phyloP scores from a whole-genome alignment of 2,888 invertebrate species.

The Frankliniella intonsa region DNA sequence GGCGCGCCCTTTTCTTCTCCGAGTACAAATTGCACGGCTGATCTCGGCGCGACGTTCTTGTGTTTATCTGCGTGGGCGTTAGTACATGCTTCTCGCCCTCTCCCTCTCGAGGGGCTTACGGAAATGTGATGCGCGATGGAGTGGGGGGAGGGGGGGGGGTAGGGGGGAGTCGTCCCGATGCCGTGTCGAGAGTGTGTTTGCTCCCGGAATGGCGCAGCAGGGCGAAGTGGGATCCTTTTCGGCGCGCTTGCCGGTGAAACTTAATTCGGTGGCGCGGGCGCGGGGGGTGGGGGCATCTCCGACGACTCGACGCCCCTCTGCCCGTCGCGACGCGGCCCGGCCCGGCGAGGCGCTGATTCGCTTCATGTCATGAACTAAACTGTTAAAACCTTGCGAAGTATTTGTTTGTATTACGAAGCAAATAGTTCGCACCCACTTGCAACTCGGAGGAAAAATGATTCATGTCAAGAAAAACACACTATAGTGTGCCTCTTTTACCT shows the following conservation, averaged over 20 bases:
- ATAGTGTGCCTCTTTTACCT: no score
- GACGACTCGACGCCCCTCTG: background rate
- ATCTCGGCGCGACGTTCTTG: slow-evolving; percentile 21
- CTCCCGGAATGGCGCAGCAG: background rate
- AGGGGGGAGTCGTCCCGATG: background rate
- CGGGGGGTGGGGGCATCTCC: background rate
- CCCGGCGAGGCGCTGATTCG: no score
- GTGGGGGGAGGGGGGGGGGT: background rate
- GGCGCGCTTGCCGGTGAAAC: background rate
- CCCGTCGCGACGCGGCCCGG: no score
- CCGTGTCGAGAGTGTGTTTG: slow-evolving; percentile 11
- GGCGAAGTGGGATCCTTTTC: background rate
- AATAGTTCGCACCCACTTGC: no score
- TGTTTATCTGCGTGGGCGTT: slow-evolving; percentile 14
- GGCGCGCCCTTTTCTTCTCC: background rate
- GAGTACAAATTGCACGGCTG: slow-evolving; percentile 18
- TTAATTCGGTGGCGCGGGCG: background rate
- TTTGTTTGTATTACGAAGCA: no score
- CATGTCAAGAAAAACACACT: no score
- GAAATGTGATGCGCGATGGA: slow-evolving; percentile 1
- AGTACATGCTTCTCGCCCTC: background rate
- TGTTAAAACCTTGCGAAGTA: no score
- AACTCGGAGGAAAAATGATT: no score
- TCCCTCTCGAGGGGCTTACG: background rate
- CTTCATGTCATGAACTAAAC: no score